Base-by-base conservation (phyloP, 2,888 invertebrate genomes). In the Epinotia bilunana region DNA sequence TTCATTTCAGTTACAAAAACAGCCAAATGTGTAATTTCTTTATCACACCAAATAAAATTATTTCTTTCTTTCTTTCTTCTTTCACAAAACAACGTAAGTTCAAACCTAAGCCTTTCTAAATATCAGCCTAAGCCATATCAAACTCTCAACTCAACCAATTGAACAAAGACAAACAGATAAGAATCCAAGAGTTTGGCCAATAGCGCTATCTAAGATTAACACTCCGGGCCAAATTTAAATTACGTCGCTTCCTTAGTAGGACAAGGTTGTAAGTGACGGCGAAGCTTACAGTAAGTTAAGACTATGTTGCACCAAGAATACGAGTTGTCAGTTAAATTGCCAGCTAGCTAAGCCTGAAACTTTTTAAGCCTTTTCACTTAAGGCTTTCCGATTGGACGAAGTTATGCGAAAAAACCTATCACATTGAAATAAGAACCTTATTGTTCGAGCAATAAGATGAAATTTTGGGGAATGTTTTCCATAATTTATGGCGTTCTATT, bases 201-300 rank as follows among this genome's bases (percentile, higher is more conserved):
- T 60, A 53, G 7, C 6, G 63, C 33, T 74, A 74, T 33, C 13
- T 43, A 70, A 74, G 62, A 74, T 58, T 64, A 74, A 70, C 63
- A 49, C 28, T 39, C 3, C 9, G 16, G 12, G 20, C 58, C 2
- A 58, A 74, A 74, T 74, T 69, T 63, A 64, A 74, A 74, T 74
- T 64, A 58, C 69, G 70, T 64, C 9, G 16, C 13, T 39, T 13
- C 43, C 0, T 43, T 39, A 33, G 16, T 16, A 2, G 0, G 4
- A 58, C 18, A 58, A 57, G 33, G 57, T 55, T 39, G 68, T 68
- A 68, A 43, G 43, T 20, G 3, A 43, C 16, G 3, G 0, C 11
- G 3, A 16, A 23, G 20, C 39, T 58, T 11, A 58, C 11, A 43
- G 43, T 68, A 20, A 20, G 39, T 20, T 20, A 13, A 23, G 57